Conservation (phyloP, 30 jellyfish, hydroid and myxozoan species). For the Hydractinia symbiolongicarpus region DNA sequence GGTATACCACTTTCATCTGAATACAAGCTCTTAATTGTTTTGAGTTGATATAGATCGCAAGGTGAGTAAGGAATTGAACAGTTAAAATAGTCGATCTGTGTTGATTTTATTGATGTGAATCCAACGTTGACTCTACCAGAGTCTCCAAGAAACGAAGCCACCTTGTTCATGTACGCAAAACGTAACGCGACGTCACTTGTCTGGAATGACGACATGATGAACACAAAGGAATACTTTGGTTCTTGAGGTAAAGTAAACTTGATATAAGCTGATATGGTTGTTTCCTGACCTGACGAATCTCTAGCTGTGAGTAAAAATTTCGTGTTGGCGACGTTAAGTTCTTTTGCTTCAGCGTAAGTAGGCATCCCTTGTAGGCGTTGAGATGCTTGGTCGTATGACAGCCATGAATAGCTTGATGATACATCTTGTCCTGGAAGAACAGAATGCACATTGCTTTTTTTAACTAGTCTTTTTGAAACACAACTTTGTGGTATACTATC, state of each 20-base stretch:
- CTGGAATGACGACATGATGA: constrained; percentile 3
- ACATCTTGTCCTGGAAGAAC: neutral
- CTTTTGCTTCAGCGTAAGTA: neutral
- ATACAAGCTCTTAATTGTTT: neutral
- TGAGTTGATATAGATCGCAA: constrained; percentile 47
- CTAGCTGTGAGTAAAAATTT: neutral
- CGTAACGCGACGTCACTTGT: neutral
- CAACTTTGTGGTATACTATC: no score
- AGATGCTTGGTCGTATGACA: neutral
- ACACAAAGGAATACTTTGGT: neutral
- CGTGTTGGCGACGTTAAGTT: neutral
- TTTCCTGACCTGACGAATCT: neutral
- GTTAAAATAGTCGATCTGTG: constrained; percentile 40
- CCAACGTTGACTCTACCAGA: constrained; percentile 11
- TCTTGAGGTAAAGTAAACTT: neutral
- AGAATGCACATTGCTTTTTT: neutral
- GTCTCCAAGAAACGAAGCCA: constrained; percentile 26
- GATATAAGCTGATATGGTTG: constrained; percentile 6
- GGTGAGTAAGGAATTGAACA: constrained; percentile 80
- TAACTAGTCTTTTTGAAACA: no score
- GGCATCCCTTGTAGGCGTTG: constrained; percentile 7
- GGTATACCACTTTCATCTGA: constrained; percentile 1
- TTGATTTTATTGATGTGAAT: neutral
- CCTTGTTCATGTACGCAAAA: constrained; percentile 10
- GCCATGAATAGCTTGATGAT: neutral